Evolutionary conservation across 2,888 invertebrate genomes (phyloP).

Genomic region (Gastracanthus pulcherrimus): DNA sequence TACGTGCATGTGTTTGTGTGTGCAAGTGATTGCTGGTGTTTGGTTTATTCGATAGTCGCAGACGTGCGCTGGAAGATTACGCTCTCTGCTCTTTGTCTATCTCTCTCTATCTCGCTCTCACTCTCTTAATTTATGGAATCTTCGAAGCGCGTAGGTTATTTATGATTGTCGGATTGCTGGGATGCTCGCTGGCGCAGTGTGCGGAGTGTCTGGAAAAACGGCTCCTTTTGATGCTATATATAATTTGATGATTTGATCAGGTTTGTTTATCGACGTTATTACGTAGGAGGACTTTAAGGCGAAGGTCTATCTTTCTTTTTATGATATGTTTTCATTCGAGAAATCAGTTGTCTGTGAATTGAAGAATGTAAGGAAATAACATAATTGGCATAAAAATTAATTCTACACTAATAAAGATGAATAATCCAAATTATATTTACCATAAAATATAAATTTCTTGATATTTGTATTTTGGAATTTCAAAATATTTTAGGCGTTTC

Average conservation of each 20-base stretch:
- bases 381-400: too few relatives aligned
- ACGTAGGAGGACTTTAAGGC: too few relatives aligned
- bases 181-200: neutral
- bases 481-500: too few relatives aligned
- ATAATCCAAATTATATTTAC: too few relatives aligned
- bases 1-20: neutral
- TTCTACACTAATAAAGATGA: too few relatives aligned
- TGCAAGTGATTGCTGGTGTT: neutral
- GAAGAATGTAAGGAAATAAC: too few relatives aligned
- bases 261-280: neutral
- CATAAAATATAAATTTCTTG: too few relatives aligned
- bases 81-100: neutral
- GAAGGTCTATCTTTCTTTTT: too few relatives aligned
- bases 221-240: neutral
- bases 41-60: neutral
- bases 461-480: too few relatives aligned
- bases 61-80: neutral
- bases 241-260: constrained; percentile 16
- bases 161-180: neutral
- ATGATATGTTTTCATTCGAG: too few relatives aligned
- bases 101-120: too few relatives aligned
- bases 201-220: neutral
- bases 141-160: neutral
- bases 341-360: too few relatives aligned
- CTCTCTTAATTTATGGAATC: constrained; percentile 46